Evolutionary conservation across 2,888 invertebrate species (phyloP).

Genomic region (Cinara cedri): DNA sequence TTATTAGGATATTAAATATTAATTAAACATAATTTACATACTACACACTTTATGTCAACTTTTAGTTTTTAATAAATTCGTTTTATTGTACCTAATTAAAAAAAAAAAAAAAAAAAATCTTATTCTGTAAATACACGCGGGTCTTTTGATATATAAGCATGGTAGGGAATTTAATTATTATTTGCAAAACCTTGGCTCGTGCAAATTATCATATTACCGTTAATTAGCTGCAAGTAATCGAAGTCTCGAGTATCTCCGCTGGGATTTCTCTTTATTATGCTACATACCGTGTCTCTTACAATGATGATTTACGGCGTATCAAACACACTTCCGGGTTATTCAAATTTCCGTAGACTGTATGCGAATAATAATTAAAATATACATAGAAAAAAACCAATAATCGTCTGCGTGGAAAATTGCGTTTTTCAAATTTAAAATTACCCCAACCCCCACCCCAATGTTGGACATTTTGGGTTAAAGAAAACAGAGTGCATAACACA

Average conservation of each 20-base stretch:
- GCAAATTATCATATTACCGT: background rate
- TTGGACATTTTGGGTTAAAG: too few species aligned
- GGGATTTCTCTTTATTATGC: background rate
- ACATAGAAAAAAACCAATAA: too few species aligned
- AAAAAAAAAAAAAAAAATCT: constrained; percentile 8
- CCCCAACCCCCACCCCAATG: too few species aligned
- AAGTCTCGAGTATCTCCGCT: background rate
- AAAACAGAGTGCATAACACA: too few species aligned
- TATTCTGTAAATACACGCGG: background rate
- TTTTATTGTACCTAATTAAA: too few species aligned
- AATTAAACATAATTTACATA: too few species aligned
- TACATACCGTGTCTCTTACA: background rate
- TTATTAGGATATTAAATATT: too few species aligned
- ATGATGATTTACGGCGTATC: background rate
- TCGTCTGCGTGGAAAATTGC: too few species aligned
- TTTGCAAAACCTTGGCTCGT: background rate
- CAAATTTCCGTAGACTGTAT: background rate
- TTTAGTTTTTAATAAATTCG: too few species aligned
- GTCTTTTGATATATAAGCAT: background rate
- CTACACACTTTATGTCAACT: too few species aligned
- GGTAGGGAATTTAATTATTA: background rate
- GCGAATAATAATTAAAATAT: too few species aligned
- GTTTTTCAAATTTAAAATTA: too few species aligned
- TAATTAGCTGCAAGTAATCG: background rate
- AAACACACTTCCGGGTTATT: background rate